A percentile compares a stretch with the other conserved stretches of the same genome.
Conservation (phyloP, 2,888 invertebrate genomes). For the Brenthis ino region DNA sequence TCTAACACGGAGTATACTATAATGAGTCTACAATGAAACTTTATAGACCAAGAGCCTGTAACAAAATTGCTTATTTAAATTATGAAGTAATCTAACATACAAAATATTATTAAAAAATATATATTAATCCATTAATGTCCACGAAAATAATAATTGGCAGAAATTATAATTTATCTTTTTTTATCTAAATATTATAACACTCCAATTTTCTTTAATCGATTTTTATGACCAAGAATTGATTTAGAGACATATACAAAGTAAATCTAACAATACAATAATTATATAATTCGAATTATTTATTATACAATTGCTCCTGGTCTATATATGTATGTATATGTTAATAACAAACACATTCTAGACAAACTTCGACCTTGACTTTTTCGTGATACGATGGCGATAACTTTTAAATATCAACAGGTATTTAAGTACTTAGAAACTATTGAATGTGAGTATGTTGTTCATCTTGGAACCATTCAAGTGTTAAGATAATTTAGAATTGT, state of each 20-base stretch:
- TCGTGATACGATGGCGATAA: slow-evolving; percentile 2
- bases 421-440: slow-evolving; percentile 3
- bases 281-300: not conserved
- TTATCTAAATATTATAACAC: no score
- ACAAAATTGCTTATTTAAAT: no score
- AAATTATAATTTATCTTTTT: no score
- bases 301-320: slow-evolving; percentile 8
- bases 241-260: no score
- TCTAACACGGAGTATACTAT: slow-evolving; percentile 19
- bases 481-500: not conserved
- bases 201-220: no score
- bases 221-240: no score
- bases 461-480: not conserved
- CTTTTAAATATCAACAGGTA: slow-evolving; percentile 15
- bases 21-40: slow-evolving; percentile 1
- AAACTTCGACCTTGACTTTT: not conserved
- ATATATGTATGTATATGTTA: not conserved
- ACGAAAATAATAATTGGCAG: no score
- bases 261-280: not conserved
- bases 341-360: slow-evolving; percentile 7
- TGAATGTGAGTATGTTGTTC: not conserved
- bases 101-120: no score
- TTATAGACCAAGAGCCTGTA: slow-evolving; percentile 17
- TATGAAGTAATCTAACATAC: not conserved
- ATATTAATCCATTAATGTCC: no score